These are phyloP conservation scores for Hemicordylus capensis DNA, from an alignment of 2,113 vertebrate genomes.

Conservation along the genomic window DNA sequence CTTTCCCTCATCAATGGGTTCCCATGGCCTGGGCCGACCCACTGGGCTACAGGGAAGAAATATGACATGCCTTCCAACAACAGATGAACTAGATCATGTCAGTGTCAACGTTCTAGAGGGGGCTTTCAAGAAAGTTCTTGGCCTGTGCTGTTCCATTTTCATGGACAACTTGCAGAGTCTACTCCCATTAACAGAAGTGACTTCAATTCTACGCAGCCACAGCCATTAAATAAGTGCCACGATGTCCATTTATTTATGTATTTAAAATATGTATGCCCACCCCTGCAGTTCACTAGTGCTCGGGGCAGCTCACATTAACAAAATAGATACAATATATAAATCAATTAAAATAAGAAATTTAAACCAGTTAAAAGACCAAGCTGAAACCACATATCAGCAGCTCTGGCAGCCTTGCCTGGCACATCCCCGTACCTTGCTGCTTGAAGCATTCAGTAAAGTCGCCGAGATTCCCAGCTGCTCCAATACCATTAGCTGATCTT, in stretches of 20 bases:
- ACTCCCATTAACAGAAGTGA: neutral
- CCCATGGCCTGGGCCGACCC: neutral
- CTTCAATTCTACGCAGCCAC: neutral
- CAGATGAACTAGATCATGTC: rapidly evolving
- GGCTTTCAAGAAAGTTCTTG: neutral
- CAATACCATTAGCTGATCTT: slow-evolving; percentile 95
- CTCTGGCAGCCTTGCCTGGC: neutral
- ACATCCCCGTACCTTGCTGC: slow-evolving; percentile 82
- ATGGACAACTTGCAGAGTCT: neutral
- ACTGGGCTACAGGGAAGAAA: neutral
- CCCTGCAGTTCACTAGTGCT: too few species aligned
- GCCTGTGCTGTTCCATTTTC: rapidly evolving
- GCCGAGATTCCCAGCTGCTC: slow-evolving; percentile 85
- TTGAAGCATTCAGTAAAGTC: slow-evolving; percentile 88
- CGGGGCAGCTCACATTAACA: too few species aligned
- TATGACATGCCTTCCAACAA: neutral
- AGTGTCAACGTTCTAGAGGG: rapidly evolving
- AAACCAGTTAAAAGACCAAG: too few species aligned
- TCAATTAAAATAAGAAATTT: too few species aligned
- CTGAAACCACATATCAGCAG: rapidly evolving
- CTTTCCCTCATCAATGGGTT: neutral
- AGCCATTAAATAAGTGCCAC: neutral
- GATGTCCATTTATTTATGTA: rapidly evolving
- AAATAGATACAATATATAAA: too few species aligned
- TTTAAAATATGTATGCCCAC: too few species aligned